Evolutionary conservation across 2,797 vertebrate genomes (phyloP), one percentile per base, ranked within the genome.

Genomic region (Enteromius unitaeniatus): DNA sequence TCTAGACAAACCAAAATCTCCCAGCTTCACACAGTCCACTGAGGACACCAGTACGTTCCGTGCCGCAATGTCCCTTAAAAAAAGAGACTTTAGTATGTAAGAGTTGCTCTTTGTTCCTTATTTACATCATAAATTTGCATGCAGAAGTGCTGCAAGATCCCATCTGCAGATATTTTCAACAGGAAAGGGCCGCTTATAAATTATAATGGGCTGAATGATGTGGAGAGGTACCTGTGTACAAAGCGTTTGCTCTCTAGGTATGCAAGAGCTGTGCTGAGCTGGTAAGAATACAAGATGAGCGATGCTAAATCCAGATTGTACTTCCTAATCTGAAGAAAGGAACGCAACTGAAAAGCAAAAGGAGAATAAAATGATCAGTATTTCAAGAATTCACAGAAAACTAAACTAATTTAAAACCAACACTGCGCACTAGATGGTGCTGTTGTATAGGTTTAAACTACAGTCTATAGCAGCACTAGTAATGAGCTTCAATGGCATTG

Each of bases 231-330:
- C 98, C 98, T 98, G 96, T 99, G 98, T 87, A 99, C 98, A 92
- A 99, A 99, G 90, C 97, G 95, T 88, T 99, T 99, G 92, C 97
- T 99, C 93, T 99, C 98, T 82, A 99, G 93, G 93, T 99, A 99
- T 0, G 98, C 96, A 58, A 99, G 96, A 0, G 98, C 98, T 49
- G 96, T 97, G 92, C 98, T 99, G 64, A 99, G 97, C 93, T 99
- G 98, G 92, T 97, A 97, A 67, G 97, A 96, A 51, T 96, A 99
- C 23, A 99, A 93, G 89, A 99, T 99, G 90, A 99, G 92, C 49
- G 96, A 95, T 1, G 97, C 96, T 90, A 99, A 93, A 88, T 98
- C 98, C 88, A 99, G 92, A 90, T 94, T 98, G 95, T 98, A 99
- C 88, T 99, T 99, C 88, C 98, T 96, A 58, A 99, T 96, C 95